A percentile compares a stretch with the other conserved stretches of the same genome.
phyloP scores from a whole-genome alignment of 2,888 invertebrate species.

The Rotaria magnacalcarata region DNA sequence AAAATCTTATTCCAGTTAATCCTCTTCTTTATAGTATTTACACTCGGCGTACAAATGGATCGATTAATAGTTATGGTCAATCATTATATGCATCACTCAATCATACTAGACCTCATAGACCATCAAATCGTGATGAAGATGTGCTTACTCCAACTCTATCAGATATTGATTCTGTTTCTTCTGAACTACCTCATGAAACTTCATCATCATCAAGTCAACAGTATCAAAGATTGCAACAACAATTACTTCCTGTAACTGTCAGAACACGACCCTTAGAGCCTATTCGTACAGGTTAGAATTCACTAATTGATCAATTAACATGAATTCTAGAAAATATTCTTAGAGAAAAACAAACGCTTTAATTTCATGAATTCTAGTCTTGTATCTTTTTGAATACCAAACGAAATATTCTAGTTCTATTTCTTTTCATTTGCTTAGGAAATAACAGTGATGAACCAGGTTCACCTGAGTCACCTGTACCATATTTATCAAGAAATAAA shows the following conservation, averaged over 20 bases:
- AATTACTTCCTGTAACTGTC: neutral
- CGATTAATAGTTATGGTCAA: neutral
- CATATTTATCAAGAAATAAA: neutral
- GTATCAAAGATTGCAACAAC: neutral
- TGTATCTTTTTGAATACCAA: too few relatives aligned
- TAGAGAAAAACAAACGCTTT: too few relatives aligned
- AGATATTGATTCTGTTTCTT: neutral
- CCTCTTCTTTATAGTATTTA: conserved; percentile 4
- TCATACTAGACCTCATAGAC: neutral
- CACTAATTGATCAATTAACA: too few relatives aligned
- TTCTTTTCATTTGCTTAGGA: neutral
- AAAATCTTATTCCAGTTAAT: conserved; percentile 7
- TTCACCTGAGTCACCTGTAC: neutral
- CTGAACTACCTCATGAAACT: neutral
- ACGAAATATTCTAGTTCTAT: neutral
- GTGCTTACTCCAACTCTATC: neutral
- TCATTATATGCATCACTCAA: neutral
- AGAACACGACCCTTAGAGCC: neutral
- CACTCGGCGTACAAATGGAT: neutral
- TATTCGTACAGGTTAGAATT: neutral
- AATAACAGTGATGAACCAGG: neutral
- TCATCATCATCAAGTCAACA: neutral
- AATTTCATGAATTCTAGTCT: too few relatives aligned
- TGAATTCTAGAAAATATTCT: too few relatives aligned
- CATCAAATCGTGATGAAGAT: neutral